Evolutionary conservation across 1,140 invertebrate genomes (phyloP).

Genomic region (Hyles euphorbiae): DNA sequence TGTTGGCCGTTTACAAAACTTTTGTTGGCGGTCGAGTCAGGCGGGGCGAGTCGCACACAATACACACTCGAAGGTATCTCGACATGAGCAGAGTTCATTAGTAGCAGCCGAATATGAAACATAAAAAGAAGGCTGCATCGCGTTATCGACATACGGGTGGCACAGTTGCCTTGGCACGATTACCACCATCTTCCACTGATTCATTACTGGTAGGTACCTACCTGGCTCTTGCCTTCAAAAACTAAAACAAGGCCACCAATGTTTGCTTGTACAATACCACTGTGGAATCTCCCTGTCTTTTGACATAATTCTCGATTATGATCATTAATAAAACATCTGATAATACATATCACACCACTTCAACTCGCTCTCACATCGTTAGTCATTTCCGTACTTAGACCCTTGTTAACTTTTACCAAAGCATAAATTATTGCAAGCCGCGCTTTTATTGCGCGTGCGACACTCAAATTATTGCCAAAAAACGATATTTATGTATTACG

Average conservation of each 20-base stretch:
- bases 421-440: not conserved
- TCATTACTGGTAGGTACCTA: constrained; percentile 18
- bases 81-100: not conserved
- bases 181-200: constrained; percentile 37
- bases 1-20: constrained; percentile 4
- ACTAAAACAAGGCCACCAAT: constrained; percentile 42
- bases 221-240: constrained; percentile 43
- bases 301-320: no score
- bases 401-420: not conserved
- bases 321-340: no score
- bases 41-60: not conserved
- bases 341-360: not conserved
- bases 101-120: not conserved
- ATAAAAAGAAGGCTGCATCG: constrained; percentile 37
- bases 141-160: constrained; percentile 62
- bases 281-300: not conserved
- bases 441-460: constrained; percentile 5
- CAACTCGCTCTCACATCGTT: not conserved
- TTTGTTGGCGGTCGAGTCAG: not conserved
- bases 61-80: constrained; percentile 4
- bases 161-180: constrained; percentile 51
- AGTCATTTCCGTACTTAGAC: not conserved
- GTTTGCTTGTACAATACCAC: constrained; percentile 28
- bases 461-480: constrained; percentile 1
- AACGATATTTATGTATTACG: constrained; percentile 8